These are phyloP conservation scores for Chaetodon trifasciatus DNA, from an alignment of 2,797 vertebrate genomes.

Conservation along the genomic window DNA sequence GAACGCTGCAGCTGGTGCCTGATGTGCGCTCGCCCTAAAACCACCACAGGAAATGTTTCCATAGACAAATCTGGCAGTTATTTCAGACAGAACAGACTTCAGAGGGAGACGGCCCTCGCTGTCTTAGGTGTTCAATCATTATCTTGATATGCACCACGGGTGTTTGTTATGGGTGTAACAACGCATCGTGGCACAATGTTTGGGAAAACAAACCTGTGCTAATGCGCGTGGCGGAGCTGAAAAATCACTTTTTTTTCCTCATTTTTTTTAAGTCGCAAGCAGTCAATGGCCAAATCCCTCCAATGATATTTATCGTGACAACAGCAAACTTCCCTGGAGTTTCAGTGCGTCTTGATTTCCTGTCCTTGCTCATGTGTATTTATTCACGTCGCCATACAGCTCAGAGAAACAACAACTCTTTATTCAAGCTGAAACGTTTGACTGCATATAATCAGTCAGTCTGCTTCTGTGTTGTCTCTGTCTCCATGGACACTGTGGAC, in stretches of 20 bases:
- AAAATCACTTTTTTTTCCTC: not conserved
- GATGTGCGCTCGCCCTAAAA: not conserved
- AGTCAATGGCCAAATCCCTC: not conserved
- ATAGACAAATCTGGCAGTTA: not conserved
- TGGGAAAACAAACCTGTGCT: not conserved
- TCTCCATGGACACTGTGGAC: not conserved
- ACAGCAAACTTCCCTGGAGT: not conserved
- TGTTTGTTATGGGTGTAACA: not conserved
- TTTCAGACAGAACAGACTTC: constrained; percentile 9
- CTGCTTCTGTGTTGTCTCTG: not conserved
- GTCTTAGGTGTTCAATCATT: not conserved
- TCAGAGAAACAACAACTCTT: not conserved
- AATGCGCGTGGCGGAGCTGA: not conserved
- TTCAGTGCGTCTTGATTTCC: not conserved
- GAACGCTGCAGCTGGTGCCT: not conserved
- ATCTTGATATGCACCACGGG: not conserved
- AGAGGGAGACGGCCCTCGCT: not conserved
- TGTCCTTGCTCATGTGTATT: not conserved
- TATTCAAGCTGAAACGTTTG: not conserved
- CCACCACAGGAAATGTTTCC: constrained; percentile 1
- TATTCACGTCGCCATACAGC: no score
- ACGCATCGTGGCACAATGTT: not conserved
- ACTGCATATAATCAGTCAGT: not conserved
- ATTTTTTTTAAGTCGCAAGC: not conserved
- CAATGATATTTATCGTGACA: not conserved